Conservation (phyloP, 1,140 invertebrate species). For the Drosophila sechellia region DNA sequence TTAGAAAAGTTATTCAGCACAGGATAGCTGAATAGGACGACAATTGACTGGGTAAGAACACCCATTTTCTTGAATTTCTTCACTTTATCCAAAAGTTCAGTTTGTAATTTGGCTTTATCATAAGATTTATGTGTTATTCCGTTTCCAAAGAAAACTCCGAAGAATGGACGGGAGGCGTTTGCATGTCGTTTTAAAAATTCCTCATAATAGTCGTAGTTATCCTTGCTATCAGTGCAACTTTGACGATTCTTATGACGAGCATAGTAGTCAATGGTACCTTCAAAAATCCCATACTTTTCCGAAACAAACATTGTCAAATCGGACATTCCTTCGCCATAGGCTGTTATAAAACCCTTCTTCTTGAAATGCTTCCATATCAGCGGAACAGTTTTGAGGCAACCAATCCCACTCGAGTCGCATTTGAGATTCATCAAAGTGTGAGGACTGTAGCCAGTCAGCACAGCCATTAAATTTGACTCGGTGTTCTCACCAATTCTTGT, state of each 20-base stretch:
- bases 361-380: slow-evolving; percentile 92
- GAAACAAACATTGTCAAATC: slow-evolving; percentile 92
- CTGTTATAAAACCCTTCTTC: slow-evolving; percentile 89
- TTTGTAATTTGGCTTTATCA: neutral
- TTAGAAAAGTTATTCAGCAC: slow-evolving; percentile 91
- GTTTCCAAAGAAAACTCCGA: slow-evolving; percentile 91
- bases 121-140: slow-evolving; percentile 87
- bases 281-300: slow-evolving; percentile 89
- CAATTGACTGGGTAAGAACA: slow-evolving; percentile 87
- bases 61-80: slow-evolving; percentile 86
- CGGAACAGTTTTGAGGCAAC: slow-evolving; percentile 6
- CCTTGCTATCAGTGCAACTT: slow-evolving; percentile 85
- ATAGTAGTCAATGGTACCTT: slow-evolving; percentile 92
- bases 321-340: slow-evolving; percentile 91
- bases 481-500: slow-evolving; percentile 88
- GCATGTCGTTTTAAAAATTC: slow-evolving; percentile 86
- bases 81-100: slow-evolving; percentile 86
- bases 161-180: slow-evolving; percentile 85
- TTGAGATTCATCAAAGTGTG: slow-evolving; percentile 83
- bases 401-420: slow-evolving; percentile 85
- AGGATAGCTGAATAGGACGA: slow-evolving; percentile 95
- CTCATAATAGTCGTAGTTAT: slow-evolving; percentile 86
- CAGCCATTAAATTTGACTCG: slow-evolving; percentile 91
- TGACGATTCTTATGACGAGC: slow-evolving; percentile 88
- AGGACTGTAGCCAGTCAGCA: slow-evolving; percentile 88